Evolutionary conservation across 1,140 invertebrate species (phyloP), one percentile per base, ranked within the genome.

Genomic region (Caenorhabditis remanei): DNA sequence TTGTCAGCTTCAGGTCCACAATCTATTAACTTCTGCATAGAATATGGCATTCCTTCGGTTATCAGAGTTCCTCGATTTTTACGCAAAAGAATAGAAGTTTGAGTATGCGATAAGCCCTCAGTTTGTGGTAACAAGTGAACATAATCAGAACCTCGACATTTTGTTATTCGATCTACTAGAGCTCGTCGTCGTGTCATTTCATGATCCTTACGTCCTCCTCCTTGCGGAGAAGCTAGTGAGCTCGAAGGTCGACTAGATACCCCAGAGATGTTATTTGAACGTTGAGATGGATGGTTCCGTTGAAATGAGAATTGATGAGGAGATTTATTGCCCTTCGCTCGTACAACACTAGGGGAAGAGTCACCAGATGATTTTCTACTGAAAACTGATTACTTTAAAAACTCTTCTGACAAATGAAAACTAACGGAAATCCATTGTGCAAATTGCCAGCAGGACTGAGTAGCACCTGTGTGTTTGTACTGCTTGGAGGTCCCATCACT

Each of bases 401-500:
- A 21, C 3, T n/a, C 56, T 14, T 58, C n/a, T n/a, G 8, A 21
- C 16, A 58, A 58, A 63, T 13, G 4, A 40, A 19, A 24, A 79
- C 71, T 8, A 19, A 79, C 71, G 43, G 71, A 79, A 46, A 79
- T 24, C 71, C 71, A n/a, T 79, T 79, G 5, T 79, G 71, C 7
- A 79, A 79, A 79, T 79, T 79, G 21, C 71, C 71, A 50, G 71
- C 71, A 48, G 71, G 71, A 50, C 71, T 79, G 46, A 79, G 46
- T 13, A 79, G 71, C 0, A 79, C 71, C 24, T 79, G 71, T 2
- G 71, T 79, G n/a, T 53, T 79, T 21, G 71, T 79, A 40, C 19
- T 79, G n/a, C 71, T 79, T 4, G 71, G 71, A 48, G 71, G 71
- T 8, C 71, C 71, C 71, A 79, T 79, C 7, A 79, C 53, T 13